Conservation (phyloP, 2,797 vertebrate species). For the Ptychadena robeensis region DNA sequence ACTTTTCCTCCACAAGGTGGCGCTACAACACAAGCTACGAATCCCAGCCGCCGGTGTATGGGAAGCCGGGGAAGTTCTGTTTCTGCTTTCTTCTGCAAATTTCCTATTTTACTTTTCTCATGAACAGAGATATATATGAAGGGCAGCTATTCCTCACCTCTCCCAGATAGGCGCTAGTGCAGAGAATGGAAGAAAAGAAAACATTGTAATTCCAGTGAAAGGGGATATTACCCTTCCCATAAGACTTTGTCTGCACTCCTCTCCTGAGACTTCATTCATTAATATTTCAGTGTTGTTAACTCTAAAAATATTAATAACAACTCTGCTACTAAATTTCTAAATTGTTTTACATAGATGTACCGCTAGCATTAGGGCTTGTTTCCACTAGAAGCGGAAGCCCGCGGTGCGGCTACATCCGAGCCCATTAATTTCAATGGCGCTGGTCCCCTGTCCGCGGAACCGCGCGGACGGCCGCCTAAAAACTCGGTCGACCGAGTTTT, state of each 20-base stretch:
- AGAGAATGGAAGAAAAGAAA: too few relatives aligned
- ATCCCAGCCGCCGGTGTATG: neutral
- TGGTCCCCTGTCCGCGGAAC: too few relatives aligned
- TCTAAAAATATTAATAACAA: neutral
- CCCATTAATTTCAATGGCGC: too few relatives aligned
- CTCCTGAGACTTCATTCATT: neutral
- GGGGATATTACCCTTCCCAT: neutral
- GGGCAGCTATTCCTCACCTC: neutral
- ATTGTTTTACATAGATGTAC: neutral
- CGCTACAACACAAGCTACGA: slow-evolving; percentile 32
- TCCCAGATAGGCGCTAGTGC: neutral
- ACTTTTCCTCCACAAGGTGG: slow-evolving; percentile 38
- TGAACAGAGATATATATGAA: neutral
- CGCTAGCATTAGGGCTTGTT: too few relatives aligned
- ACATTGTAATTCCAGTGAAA: neutral
- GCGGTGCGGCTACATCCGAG: too few relatives aligned
- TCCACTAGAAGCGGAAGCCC: too few relatives aligned
- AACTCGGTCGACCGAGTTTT: too few relatives aligned
- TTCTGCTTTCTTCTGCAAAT: neutral
- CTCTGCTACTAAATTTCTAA: neutral
- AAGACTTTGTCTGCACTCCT: neutral
- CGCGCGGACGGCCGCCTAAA: too few relatives aligned
- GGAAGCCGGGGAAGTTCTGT: neutral
- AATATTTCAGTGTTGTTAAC: neutral
- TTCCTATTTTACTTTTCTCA: neutral